These are phyloP conservation scores for Thaumatotibia leucotreta DNA, from an alignment of 1,140 invertebrate species.

Conservation along the genomic window DNA sequence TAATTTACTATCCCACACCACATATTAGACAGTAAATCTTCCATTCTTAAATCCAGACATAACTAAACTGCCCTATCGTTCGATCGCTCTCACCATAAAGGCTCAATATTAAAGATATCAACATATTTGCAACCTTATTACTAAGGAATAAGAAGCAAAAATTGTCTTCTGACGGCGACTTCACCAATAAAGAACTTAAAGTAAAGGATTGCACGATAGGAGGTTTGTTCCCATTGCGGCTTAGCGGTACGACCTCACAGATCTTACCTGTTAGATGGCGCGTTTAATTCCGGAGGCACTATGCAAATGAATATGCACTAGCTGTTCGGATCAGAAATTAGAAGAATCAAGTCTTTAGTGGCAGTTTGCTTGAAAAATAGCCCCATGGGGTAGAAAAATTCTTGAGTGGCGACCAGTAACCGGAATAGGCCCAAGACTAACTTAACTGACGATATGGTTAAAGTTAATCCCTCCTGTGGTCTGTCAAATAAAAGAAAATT, in stretches of 20 bases:
- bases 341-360: no score
- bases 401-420: no score
- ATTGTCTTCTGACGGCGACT: not conserved
- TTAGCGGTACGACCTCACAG: constrained; percentile 18
- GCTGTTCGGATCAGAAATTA: no score
- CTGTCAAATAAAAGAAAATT: no score
- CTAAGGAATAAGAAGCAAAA: not conserved
- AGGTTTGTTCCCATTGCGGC: constrained; percentile 14
- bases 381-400: no score
- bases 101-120: not conserved
- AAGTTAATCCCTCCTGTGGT: no score
- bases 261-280: not conserved
- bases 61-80: not conserved
- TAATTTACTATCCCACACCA: no score
- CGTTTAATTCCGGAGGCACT: not conserved
- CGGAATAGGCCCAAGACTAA: no score
- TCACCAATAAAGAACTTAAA: not conserved
- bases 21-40: not conserved
- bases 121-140: not conserved
- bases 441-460: no score
- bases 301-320: no score
- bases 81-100: not conserved
- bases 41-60: not conserved
- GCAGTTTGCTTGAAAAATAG: no score
- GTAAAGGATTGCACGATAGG: not conserved